A percentile compares a stretch with the other conserved stretches of the same genome.
Evolutionary conservation across 2,113 vertebrate species (phyloP).

Genomic region (Anseranas semipalmata): DNA sequence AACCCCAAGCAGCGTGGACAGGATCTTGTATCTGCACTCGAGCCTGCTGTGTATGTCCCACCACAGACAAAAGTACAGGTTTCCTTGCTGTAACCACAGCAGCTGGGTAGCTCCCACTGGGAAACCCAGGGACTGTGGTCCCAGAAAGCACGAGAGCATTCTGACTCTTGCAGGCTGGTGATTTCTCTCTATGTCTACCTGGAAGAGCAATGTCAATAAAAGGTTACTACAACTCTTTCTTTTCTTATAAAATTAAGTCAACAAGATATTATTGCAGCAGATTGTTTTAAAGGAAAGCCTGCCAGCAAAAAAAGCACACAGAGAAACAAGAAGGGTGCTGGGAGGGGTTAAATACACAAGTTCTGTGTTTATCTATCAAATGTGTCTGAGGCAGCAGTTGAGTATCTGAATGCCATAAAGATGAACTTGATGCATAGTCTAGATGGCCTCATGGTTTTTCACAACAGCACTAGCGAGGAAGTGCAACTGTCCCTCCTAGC

Average conservation of each 20-base stretch:
- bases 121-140: not conserved
- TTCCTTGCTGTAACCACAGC: not conserved
- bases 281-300: conserved; percentile 42
- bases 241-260: conserved; percentile 52
- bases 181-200: conserved; percentile 19
- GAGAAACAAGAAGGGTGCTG: not conserved
- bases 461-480: not conserved
- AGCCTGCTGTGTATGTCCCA: not conserved
- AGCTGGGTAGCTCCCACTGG: not conserved
- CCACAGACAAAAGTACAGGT: not conserved
- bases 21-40: not conserved
- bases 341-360: not conserved
- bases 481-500: not conserved
- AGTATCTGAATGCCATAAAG: not conserved
- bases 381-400: not conserved
- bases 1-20: not conserved
- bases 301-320: not conserved
- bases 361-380: not conserved
- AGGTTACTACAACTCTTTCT: conserved; percentile 63
- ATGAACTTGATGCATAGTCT: not conserved
- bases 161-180: not conserved
- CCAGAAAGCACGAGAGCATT: not conserved
- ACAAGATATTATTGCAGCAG: conserved; percentile 19
- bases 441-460: not conserved
- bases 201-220: conserved; percentile 58